These are phyloP conservation scores for Molossus alvarezi DNA, from an alignment of 2,797 vertebrate genomes.

Conservation along the genomic window DNA sequence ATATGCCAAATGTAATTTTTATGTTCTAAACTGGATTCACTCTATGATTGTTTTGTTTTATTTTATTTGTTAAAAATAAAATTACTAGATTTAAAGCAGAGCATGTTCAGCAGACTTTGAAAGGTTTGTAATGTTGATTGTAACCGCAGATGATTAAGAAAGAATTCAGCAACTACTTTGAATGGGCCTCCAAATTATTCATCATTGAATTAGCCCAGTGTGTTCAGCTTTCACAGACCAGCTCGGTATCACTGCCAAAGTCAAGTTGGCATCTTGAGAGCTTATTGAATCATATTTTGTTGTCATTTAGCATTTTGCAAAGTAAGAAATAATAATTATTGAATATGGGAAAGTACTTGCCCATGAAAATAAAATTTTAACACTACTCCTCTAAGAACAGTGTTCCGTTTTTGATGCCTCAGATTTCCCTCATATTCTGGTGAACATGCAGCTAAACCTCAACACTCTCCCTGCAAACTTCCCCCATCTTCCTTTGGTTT, in stretches of 20 bases:
- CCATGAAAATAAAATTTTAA: constrained; percentile 27
- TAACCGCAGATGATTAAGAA: constrained; percentile 62
- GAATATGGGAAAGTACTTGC: constrained; percentile 49
- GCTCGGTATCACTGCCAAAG: constrained; percentile 60
- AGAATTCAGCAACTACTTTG: constrained; percentile 26
- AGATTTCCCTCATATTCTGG: background rate
- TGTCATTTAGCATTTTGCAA: constrained; percentile 68
- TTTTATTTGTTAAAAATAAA: constrained; percentile 56
- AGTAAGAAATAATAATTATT: constrained; percentile 53
- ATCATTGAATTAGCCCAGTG: constrained; percentile 21
- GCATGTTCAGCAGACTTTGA: background rate
- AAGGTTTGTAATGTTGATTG: background rate
- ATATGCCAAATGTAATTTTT: constrained; percentile 33
- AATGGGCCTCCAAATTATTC: constrained; percentile 48
- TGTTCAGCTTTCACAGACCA: constrained; percentile 39
- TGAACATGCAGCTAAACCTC: background rate
- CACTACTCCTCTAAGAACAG: background rate
- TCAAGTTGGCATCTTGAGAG: constrained; percentile 63
- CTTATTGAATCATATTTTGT: constrained; percentile 58
- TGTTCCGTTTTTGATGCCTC: background rate
- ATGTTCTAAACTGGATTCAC: constrained; percentile 12
- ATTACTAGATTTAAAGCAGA: constrained; percentile 32
- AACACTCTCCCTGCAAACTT: background rate
- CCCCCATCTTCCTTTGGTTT: background rate
- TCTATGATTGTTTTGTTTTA: background rate